These are phyloP conservation scores for Bombus waltoni DNA, from an alignment of 1,140 invertebrate genomes.

Conservation along the genomic window DNA sequence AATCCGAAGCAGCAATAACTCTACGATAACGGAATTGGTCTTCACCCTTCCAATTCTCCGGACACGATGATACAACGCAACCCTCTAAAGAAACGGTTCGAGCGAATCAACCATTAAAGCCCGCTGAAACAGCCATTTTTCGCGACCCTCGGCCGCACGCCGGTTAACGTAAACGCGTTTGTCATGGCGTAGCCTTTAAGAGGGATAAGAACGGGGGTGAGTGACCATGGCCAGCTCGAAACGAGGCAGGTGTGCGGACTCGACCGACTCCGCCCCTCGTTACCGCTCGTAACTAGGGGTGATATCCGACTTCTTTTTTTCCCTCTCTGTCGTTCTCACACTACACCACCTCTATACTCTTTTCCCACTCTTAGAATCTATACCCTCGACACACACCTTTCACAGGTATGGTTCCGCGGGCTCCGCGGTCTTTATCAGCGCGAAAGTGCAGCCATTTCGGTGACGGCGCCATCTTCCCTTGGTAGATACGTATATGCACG, in stretches of 20 bases:
- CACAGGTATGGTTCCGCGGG: slow-evolving; percentile 51
- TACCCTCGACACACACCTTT: slow-evolving; percentile 69
- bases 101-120: slow-evolving; percentile 55
- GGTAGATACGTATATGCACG: slow-evolving; percentile 32
- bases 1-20: neutral
- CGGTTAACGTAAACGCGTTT: slow-evolving; percentile 62
- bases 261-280: slow-evolving; percentile 80
- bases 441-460: slow-evolving; percentile 74
- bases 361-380: slow-evolving; percentile 6
- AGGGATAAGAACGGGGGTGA: slow-evolving; percentile 58
- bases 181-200: slow-evolving; percentile 63
- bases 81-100: neutral
- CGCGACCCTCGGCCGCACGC: slow-evolving; percentile 43
- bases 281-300: slow-evolving; percentile 79
- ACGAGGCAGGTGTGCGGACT: slow-evolving; percentile 74
- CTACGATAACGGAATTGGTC: neutral
- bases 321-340: slow-evolving; percentile 29
- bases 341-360: slow-evolving; percentile 7
- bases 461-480: slow-evolving; percentile 73
- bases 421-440: slow-evolving; percentile 63
- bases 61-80: neutral
- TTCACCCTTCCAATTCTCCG: neutral
- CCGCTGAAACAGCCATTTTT: slow-evolving; percentile 58
- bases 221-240: slow-evolving; percentile 71
- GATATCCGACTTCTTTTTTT: slow-evolving; percentile 75